A percentile compares a stretch with the other conserved stretches of the same genome.
These are phyloP conservation scores for Cyphomyrus plagiostoma DNA, from an alignment of 2,113 vertebrate species.

Conservation along the genomic window DNA sequence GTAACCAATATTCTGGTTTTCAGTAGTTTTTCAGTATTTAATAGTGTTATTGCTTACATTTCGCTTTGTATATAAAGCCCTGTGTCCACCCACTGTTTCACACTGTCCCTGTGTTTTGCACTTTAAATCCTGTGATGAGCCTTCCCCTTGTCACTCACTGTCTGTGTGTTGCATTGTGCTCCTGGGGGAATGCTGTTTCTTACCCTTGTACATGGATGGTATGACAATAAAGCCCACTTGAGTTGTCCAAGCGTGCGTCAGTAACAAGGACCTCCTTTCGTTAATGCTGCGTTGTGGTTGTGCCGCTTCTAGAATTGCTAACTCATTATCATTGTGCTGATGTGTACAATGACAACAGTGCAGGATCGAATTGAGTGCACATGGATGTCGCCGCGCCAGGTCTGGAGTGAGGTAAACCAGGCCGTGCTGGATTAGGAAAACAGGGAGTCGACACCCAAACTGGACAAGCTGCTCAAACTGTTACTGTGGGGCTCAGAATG, in stretches of 20 bases:
- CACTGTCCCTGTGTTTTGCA: background rate
- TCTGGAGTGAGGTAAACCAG: conserved; percentile 98
- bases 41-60: background rate
- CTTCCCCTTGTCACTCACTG: background rate
- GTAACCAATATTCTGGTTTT: background rate
- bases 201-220: background rate
- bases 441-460: conserved; percentile 90
- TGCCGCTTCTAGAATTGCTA: background rate
- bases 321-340: background rate
- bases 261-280: background rate
- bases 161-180: background rate
- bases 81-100: background rate
- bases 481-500: conserved; percentile 98
- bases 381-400: conserved; percentile 58
- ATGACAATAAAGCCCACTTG: background rate
- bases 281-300: background rate
- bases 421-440: conserved; percentile 90
- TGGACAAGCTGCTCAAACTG: conserved; percentile 94
- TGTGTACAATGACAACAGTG: background rate
- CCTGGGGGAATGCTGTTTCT: background rate
- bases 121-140: background rate
- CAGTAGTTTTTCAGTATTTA: background rate
- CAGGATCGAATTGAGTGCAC: background rate
- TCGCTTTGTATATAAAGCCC: background rate
- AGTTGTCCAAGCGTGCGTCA: background rate